phyloP scores from a whole-genome alignment of 2,888 invertebrate genomes.

The Lasioglossum malachurum region DNA sequence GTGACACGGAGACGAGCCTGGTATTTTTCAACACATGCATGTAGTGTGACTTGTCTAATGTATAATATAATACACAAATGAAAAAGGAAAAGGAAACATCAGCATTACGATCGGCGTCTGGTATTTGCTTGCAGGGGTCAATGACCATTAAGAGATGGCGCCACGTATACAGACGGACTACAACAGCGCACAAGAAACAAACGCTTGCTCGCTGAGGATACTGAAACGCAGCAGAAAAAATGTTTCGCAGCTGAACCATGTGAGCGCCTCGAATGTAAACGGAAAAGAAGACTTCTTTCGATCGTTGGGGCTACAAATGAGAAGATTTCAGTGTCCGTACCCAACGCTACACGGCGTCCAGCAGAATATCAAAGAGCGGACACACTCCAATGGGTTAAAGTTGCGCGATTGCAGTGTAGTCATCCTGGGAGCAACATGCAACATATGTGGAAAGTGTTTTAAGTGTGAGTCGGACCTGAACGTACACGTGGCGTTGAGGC shows the following conservation, averaged over 20 bases:
- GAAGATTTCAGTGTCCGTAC: background rate
- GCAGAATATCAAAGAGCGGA: background rate
- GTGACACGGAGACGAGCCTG: background rate
- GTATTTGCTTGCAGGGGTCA: conserved; percentile 22
- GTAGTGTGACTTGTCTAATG: background rate
- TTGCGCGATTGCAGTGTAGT: conserved; percentile 73
- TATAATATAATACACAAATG: background rate
- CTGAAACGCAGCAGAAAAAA: conserved; percentile 23
- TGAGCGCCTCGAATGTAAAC: conserved; percentile 17
- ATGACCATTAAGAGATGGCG: conserved; percentile 54
- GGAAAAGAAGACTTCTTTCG: conserved; percentile 65
- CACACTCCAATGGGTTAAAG: conserved; percentile 29
- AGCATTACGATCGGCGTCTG: background rate
- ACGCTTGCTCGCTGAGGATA: conserved; percentile 36
- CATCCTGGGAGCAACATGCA: conserved; percentile 70
- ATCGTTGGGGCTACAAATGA: conserved; percentile 62
- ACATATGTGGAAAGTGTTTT: conserved; percentile 68
- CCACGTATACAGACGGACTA: conserved; percentile 36
- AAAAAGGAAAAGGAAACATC: background rate
- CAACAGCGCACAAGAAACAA: conserved; percentile 18
- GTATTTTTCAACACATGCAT: background rate
- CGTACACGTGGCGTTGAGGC: conserved; percentile 59
- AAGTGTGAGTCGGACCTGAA: conserved; percentile 74
- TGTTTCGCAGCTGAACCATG: background rate
- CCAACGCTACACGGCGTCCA: background rate